Conservation (phyloP, 2,888 invertebrate genomes). For the Dicranocentrus wangi region DNA sequence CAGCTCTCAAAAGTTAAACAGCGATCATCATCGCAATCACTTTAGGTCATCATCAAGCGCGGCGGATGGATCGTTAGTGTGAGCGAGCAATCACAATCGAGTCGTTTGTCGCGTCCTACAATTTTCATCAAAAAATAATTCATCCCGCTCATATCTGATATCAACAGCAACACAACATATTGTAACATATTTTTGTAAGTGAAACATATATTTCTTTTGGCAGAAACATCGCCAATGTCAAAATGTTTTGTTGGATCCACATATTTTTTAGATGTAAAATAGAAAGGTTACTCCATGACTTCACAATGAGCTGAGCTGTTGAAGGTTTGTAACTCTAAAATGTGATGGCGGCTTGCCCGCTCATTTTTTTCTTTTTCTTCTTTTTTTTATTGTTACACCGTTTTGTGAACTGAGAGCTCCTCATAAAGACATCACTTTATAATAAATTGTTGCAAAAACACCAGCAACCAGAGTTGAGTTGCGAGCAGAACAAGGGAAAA, state of each 20-base stretch:
- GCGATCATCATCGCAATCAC: conserved; percentile 34
- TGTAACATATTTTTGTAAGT: too few species aligned
- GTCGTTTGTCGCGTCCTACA: too few species aligned
- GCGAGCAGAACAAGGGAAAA: too few species aligned
- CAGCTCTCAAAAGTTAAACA: too few species aligned
- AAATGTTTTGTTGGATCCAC: background rate
- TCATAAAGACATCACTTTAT: conserved; percentile 42
- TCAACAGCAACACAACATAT: conserved; percentile 31
- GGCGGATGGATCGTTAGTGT: conserved; percentile 10
- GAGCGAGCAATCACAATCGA: conserved; percentile 17
- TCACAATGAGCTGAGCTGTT: too few species aligned
- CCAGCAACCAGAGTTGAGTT: too few species aligned
- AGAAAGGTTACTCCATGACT: conserved; percentile 45
- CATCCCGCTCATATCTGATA: conserved; percentile 33
- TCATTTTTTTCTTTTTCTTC: too few species aligned
- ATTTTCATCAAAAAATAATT: too few species aligned
- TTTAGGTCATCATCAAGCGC: conserved; percentile 41
- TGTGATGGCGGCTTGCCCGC: too few species aligned
- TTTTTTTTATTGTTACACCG: too few species aligned
- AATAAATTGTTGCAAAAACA: conserved; percentile 41
- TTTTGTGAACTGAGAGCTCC: too few species aligned
- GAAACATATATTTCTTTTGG: conserved; percentile 39
- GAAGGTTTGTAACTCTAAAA: too few species aligned
- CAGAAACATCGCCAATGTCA: background rate
- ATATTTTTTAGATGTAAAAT: background rate